Percentiles rank a stretch among this genome's conserved stretches.
Conservation (phyloP, 2,888 invertebrate species). For the Oxytorus armatus region DNA sequence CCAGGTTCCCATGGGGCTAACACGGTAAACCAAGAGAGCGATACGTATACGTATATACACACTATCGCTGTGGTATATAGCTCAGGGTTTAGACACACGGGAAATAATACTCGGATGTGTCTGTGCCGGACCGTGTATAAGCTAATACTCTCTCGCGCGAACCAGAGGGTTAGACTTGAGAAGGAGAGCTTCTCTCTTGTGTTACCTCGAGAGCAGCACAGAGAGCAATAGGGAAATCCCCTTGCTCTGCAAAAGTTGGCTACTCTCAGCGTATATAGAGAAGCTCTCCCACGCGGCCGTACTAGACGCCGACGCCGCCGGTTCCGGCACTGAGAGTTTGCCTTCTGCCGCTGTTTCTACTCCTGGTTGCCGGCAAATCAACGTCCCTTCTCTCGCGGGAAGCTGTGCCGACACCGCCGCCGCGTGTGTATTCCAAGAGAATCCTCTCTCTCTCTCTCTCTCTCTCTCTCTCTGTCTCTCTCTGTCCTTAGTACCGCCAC, state of each 20-base stretch:
- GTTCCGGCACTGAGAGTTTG: conserved; percentile 67
- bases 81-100: conserved; percentile 55
- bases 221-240: conserved; percentile 43
- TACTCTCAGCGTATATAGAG: conserved; percentile 61
- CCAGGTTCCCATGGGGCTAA: conserved; percentile 65
- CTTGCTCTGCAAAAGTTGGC: conserved; percentile 56
- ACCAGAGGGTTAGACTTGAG: conserved; percentile 13
- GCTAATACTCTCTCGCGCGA: not conserved
- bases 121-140: conserved; percentile 4
- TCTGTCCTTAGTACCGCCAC: conserved; percentile 57
- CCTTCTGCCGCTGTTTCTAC: conserved; percentile 64
- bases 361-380: conserved; percentile 70
- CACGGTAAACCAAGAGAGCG: conserved; percentile 54
- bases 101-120: conserved; percentile 42
- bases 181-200: conserved; percentile 38
- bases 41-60: too few species aligned
- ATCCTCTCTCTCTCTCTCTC: conserved; percentile 40
- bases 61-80: conserved; percentile 40
- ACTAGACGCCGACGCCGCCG: conserved; percentile 57
- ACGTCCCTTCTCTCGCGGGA: conserved; percentile 66
- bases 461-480: conserved; percentile 21
- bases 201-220: conserved; percentile 50
- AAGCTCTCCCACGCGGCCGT: conserved; percentile 81
- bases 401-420: conserved; percentile 49
- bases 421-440: conserved; percentile 55